These are phyloP conservation scores for Pteronotus mesoamericanus DNA, from an alignment of 2,797 vertebrate genomes.

Conservation along the genomic window DNA sequence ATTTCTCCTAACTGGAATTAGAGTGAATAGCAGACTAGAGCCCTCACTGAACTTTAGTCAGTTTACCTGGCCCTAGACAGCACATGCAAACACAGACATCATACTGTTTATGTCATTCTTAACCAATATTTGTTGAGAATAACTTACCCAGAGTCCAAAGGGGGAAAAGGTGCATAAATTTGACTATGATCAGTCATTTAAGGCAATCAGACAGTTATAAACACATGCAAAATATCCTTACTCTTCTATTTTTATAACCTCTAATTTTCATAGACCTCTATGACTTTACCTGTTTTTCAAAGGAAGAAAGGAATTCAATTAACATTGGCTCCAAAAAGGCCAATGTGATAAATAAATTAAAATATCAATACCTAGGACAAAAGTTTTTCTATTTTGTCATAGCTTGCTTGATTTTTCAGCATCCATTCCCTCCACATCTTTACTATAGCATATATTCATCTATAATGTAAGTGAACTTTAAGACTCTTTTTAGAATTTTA, in stretches of 20 bases:
- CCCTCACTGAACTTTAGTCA: background rate
- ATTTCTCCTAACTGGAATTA: conserved; percentile 47
- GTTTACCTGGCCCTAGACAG: background rate
- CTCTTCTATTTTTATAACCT: conserved; percentile 13
- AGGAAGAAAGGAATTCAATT: background rate
- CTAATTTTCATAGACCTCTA: background rate
- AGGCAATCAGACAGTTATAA: conserved; percentile 40
- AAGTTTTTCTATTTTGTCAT: background rate
- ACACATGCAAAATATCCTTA: conserved; percentile 31
- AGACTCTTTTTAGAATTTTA: background rate
- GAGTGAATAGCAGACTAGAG: conserved; percentile 1
- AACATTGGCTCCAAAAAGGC: background rate
- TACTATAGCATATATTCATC: background rate
- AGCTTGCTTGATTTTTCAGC: background rate
- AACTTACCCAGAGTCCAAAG: background rate
- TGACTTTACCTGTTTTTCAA: conserved; percentile 33
- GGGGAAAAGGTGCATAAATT: background rate
- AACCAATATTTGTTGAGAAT: conserved; percentile 23
- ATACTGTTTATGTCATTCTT: background rate
- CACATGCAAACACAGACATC: conserved; percentile 33
- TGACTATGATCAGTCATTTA: conserved; percentile 24
- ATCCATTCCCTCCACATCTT: background rate
- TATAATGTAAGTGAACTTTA: background rate
- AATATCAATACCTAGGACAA: background rate
- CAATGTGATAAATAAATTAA: background rate